These are phyloP conservation scores for Elanus axillaris DNA, from an alignment of 2,113 vertebrate species.

Conservation along the genomic window DNA sequence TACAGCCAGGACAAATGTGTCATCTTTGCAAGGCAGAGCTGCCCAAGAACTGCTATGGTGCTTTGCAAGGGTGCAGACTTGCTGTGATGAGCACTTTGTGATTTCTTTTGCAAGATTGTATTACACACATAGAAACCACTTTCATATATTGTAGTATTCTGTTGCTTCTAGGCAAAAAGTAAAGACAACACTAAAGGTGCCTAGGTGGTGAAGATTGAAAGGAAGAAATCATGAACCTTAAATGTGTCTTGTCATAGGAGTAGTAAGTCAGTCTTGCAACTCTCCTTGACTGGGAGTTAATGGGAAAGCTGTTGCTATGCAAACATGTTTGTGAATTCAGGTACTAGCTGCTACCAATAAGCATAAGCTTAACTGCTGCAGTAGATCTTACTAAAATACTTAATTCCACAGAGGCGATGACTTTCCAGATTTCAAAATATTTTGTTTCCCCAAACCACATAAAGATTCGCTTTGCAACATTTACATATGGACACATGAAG, in stretches of 20 bases:
- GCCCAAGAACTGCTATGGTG: not conserved
- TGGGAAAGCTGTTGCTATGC: not conserved
- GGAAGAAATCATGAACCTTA: not conserved
- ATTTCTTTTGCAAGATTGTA: not conserved
- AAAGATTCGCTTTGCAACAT: not conserved
- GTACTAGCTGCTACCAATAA: not conserved
- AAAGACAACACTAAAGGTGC: not conserved
- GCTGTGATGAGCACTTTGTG: not conserved
- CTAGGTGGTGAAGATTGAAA: not conserved
- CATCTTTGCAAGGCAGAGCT: not conserved
- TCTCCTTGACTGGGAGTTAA: not conserved
- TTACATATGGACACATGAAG: not conserved
- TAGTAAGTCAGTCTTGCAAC: not conserved
- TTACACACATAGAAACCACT: not conserved
- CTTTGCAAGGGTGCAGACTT: not conserved
- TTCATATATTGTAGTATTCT: not conserved
- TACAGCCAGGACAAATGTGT: not conserved
- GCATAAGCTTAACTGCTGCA: not conserved
- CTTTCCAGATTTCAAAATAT: not conserved
- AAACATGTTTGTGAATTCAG: not conserved
- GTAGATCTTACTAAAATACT: not conserved
- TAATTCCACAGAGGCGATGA: not conserved
- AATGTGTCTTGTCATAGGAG: not conserved
- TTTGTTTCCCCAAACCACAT: not conserved
- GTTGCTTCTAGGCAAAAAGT: not conserved